A percentile compares a stretch with the other conserved stretches of the same genome.
These are phyloP conservation scores for Pavo muticus DNA, from an alignment of 2,113 vertebrate species.

Conservation along the genomic window DNA sequence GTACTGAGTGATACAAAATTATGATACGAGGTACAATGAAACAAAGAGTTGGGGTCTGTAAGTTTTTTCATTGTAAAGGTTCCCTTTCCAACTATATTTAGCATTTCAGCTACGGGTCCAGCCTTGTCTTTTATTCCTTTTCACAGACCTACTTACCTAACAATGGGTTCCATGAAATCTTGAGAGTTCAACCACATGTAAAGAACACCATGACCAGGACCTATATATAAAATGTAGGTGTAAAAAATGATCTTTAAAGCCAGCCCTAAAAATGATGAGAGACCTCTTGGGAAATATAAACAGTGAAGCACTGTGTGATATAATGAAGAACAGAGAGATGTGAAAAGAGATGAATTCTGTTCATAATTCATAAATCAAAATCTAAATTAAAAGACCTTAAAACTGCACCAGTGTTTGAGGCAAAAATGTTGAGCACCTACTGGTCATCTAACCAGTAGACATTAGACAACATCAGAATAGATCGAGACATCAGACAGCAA, in stretches of 20 bases:
- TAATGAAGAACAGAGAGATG: not conserved
- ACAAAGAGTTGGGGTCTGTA: not conserved
- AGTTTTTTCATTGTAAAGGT: not conserved
- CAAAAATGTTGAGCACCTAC: not conserved
- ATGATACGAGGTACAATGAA: not conserved
- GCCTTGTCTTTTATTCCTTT: constrained; percentile 38
- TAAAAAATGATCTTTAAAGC: constrained; percentile 5
- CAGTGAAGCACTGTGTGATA: not conserved
- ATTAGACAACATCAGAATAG: not conserved
- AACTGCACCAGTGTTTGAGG: not conserved
- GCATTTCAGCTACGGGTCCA: not conserved
- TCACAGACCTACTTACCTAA: not conserved
- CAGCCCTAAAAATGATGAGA: not conserved
- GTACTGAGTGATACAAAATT: not conserved
- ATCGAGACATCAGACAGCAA: not conserved
- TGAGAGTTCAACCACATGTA: not conserved
- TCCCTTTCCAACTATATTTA: constrained; percentile 6
- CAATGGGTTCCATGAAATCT: not conserved
- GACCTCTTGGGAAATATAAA: not conserved
- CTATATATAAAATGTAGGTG: not conserved
- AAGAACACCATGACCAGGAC: not conserved
- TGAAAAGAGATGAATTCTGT: not conserved
- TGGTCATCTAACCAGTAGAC: not conserved
- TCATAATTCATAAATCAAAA: constrained; percentile 1
- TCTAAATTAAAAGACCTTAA: not conserved